These are phyloP conservation scores for Leptura quadrifasciata DNA, from an alignment of 2,888 invertebrate genomes.

Conservation along the genomic window DNA sequence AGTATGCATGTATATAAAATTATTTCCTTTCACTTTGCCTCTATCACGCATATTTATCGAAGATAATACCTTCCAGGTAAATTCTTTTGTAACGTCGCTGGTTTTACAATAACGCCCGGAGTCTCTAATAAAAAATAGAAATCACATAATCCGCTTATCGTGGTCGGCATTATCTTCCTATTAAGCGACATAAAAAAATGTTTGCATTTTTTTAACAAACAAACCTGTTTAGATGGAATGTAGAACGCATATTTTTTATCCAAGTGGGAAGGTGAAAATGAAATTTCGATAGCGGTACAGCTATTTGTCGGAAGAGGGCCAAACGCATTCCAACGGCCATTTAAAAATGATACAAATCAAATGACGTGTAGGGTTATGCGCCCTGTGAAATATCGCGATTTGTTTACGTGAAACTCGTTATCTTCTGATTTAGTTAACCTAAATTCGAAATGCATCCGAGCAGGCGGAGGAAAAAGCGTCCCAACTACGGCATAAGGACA, in stretches of 20 bases:
- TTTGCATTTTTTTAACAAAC: conserved; percentile 43
- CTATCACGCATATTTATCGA: too few relatives aligned
- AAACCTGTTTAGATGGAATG: conserved; percentile 55
- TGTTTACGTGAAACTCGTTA: conserved; percentile 43
- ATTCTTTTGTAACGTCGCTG: background rate
- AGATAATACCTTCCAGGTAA: too few relatives aligned
- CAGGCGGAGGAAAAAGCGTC: conserved; percentile 82
- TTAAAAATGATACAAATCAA: conserved; percentile 66
- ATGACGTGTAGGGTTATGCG: conserved; percentile 61
- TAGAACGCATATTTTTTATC: conserved; percentile 50
- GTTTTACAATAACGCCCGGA: background rate
- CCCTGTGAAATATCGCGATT: conserved; percentile 48
- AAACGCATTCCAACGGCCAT: conserved; percentile 64
- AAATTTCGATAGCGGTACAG: conserved; percentile 44
- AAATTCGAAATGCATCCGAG: conserved; percentile 76
- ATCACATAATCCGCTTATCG: background rate
- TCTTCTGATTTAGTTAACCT: conserved; percentile 49
- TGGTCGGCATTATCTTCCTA: background rate
- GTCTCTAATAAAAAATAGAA: background rate
- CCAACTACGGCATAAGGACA: conserved; percentile 85
- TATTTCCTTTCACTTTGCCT: background rate
- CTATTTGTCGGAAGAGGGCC: conserved; percentile 62
- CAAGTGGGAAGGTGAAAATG: conserved; percentile 46
- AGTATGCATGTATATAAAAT: background rate
- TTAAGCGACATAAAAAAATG: conserved; percentile 16